These are phyloP conservation scores for Eugnorisma glareosa DNA, from an alignment of 2,888 invertebrate genomes.

Conservation along the genomic window DNA sequence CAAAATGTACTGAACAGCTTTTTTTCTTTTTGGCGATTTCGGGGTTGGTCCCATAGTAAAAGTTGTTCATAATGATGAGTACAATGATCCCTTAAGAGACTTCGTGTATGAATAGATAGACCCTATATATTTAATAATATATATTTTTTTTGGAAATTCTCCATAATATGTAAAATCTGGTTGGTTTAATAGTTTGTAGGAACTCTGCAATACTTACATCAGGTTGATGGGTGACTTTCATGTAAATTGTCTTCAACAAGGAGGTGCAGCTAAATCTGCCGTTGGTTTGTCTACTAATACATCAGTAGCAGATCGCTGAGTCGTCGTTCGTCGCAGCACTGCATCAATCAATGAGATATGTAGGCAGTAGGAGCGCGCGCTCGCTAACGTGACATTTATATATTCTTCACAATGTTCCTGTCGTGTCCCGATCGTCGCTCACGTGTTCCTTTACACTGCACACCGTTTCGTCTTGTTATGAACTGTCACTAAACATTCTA, in stretches of 20 bases:
- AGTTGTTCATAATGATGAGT: too few species aligned
- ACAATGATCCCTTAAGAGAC: too few species aligned
- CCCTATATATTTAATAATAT: too few species aligned
- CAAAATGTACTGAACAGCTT: too few species aligned
- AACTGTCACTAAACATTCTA: conserved; percentile 62
- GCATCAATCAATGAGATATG: conserved; percentile 85
- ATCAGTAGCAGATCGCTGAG: conserved; percentile 70
- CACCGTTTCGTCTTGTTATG: conserved; percentile 70
- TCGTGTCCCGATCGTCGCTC: conserved; percentile 80
- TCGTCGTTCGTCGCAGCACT: conserved; percentile 78
- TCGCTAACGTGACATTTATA: conserved; percentile 87
- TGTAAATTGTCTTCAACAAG: conserved; percentile 14
- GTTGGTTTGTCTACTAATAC: conserved; percentile 62
- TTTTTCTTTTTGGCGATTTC: too few species aligned
- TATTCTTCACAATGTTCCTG: conserved; percentile 86
- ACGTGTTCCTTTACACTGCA: conserved; percentile 82
- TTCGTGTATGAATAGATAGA: too few species aligned
- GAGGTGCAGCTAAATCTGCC: conserved; percentile 40
- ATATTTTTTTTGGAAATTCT: too few species aligned
- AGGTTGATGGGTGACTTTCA: conserved; percentile 1
- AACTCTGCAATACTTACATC: conserved; percentile 10
- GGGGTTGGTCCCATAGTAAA: too few species aligned
- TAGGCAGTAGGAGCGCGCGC: conserved; percentile 75
- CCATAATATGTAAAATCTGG: conserved; percentile 16
- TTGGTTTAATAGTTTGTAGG: conserved; percentile 24